Base-by-base conservation (phyloP, 2,888 invertebrate species). In the Drosophila pseudotakahashii region DNA sequence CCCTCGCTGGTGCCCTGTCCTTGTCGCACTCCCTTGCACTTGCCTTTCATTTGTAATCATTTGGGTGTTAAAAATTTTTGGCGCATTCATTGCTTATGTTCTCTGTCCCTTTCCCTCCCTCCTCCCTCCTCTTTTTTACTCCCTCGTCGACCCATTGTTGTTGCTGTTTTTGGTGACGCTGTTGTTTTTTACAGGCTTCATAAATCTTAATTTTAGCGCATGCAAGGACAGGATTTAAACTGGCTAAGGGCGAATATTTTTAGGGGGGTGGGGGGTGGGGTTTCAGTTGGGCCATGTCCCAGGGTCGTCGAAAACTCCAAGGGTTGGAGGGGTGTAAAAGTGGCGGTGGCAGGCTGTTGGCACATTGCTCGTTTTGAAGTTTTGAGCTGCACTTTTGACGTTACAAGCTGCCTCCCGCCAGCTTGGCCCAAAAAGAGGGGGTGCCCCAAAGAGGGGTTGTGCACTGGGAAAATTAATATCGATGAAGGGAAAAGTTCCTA, bases 201-300 rank as follows among this genome's bases (percentile, higher is more conserved):
- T 85, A 89, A 88, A 85, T 85, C 88, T 88, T 89, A 89, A 85
- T 85, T 85, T 84, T 79, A 86, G 82, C 88, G 88, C 71, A 82
- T 82, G 86, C 88, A 78, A 68, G 75, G 55, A 73, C 73, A 81
- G 67, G 77, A 71, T 73, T 78, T 60, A 68, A 74, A 75, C 68
- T 68, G 80, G 68, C 77, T 71, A 63, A 42, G 54, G 30, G 42
- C 55, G 44, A 30, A 36, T 11, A 42, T 11, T 13, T n/a, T n/a
- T n/a, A n/a, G 5, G 26, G 19, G 39, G 11, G 7, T 1, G 10
- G 14, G 19, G 39, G 7, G 7, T n/a, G 30, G 37, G 37, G 37
- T 1, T 26, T 1, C 1, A 16, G 36, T 14, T 10, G 16, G 3
- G 30, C 47, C 30, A 14, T 11, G 30, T 11, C 30, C 10, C 30